Conservation (phyloP, 53 echinoderm and acorn worm genomes). For the Echinarachnius parma region DNA sequence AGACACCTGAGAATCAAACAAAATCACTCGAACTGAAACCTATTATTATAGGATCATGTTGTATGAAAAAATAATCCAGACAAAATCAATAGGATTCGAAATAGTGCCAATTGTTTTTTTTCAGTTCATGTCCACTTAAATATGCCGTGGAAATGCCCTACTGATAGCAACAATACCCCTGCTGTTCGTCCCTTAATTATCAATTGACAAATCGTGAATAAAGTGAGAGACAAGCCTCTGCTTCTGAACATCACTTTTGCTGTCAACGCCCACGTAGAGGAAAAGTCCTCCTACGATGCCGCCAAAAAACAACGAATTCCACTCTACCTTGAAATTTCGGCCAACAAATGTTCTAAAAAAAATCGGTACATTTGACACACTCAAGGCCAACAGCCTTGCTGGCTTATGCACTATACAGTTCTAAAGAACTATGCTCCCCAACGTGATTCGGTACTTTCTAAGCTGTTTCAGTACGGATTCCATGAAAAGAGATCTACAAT, state of each 20-base stretch:
- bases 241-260: slow-evolving; percentile 24
- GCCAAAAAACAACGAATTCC: neutral
- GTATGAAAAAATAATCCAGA: too few species aligned
- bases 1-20: too few species aligned
- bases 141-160: too few species aligned
- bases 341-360: slow-evolving; percentile 9
- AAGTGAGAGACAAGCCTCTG: neutral
- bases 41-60: too few species aligned
- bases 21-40: too few species aligned
- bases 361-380: neutral
- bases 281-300: neutral
- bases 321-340: slow-evolving; percentile 9
- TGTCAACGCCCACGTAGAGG: slow-evolving; percentile 15
- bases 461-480: neutral
- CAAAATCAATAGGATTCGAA: too few species aligned
- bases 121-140: too few species aligned
- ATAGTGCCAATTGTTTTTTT: too few species aligned
- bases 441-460: neutral
- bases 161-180: slow-evolving; percentile 20
- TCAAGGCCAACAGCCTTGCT: slow-evolving; percentile 1
- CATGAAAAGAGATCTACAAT: neutral
- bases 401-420: neutral
- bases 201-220: neutral
- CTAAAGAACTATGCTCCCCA: slow-evolving; percentile 5
- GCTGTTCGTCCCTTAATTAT: slow-evolving; percentile 12